Evolutionary conservation across 1,140 invertebrate species (phyloP).

Genomic region (Yoshiicerus persimilis): DNA sequence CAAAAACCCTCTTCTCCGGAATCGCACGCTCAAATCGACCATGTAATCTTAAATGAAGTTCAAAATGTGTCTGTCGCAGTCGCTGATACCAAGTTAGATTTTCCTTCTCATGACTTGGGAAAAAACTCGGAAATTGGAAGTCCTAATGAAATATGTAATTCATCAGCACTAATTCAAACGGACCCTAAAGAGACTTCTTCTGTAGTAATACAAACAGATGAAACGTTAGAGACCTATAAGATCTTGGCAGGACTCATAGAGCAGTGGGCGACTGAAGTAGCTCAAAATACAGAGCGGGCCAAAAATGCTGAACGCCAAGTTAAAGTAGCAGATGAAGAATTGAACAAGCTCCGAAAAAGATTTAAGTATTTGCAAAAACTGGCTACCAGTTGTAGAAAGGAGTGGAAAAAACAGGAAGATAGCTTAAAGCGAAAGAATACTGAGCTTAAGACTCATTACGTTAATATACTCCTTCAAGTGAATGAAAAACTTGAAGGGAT

Average conservation of each 20-base stretch:
- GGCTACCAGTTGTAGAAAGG: constrained; percentile 8
- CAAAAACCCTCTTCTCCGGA: too few relatives aligned
- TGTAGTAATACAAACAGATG: constrained; percentile 39
- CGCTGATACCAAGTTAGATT: background rate
- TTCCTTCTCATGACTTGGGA: too few relatives aligned
- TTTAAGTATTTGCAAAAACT: constrained; percentile 32
- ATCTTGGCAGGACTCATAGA: constrained; percentile 31
- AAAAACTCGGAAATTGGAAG: background rate
- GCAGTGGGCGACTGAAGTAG: constrained; percentile 38
- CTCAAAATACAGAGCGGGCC: constrained; percentile 19
- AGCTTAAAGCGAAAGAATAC: background rate
- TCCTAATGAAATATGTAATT: background rate
- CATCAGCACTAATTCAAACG: background rate
- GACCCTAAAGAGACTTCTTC: constrained; percentile 23
- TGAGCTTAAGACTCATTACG: constrained; percentile 22
- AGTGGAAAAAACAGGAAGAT: constrained; percentile 32
- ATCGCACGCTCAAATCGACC: too few relatives aligned
- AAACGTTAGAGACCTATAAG: constrained; percentile 43
- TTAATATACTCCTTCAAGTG: background rate
- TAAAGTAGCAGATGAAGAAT: background rate
- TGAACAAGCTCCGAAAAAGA: constrained; percentile 25
- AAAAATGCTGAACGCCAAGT: constrained; percentile 16
- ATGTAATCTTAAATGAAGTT: background rate
- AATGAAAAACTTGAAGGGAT: constrained; percentile 11
- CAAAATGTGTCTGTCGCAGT: background rate